Evolutionary conservation across 2,888 invertebrate genomes (phyloP).

Genomic region (Dinocampus coccinellae): DNA sequence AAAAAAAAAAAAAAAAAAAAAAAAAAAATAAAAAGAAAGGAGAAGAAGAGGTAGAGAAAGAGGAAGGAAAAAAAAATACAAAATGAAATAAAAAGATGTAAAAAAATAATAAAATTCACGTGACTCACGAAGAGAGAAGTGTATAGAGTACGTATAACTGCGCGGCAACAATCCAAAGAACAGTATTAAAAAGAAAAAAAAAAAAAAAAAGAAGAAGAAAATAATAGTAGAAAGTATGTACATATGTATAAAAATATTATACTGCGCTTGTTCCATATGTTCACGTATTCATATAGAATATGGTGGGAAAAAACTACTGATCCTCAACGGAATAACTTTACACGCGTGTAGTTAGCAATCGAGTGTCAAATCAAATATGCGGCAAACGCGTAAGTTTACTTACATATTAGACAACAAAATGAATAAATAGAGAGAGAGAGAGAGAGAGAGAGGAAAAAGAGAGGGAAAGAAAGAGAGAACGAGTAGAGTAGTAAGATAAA

Average conservation of each 20-base stretch:
- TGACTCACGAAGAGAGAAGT: conserved; percentile 29
- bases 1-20: conserved; percentile 9
- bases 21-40: no score
- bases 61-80: conserved; percentile 44
- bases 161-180: background rate
- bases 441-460: background rate
- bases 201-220: background rate
- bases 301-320: background rate
- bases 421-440: no score
- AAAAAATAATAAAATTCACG: background rate
- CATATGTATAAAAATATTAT: background rate
- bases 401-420: background rate
- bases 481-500: no score
- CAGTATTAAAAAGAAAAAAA: no score
- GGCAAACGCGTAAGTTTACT: background rate
- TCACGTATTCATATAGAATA: background rate
- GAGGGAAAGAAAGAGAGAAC: no score
- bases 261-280: background rate
- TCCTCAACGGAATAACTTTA: background rate
- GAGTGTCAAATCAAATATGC: background rate
- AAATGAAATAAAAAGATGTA: conserved; percentile 18
- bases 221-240: background rate
- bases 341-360: background rate
- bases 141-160: conserved; percentile 26
- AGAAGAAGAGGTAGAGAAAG: no score